These are phyloP conservation scores for Luscinia megarhynchos DNA, from an alignment of 2,797 vertebrate species.

Conservation along the genomic window DNA sequence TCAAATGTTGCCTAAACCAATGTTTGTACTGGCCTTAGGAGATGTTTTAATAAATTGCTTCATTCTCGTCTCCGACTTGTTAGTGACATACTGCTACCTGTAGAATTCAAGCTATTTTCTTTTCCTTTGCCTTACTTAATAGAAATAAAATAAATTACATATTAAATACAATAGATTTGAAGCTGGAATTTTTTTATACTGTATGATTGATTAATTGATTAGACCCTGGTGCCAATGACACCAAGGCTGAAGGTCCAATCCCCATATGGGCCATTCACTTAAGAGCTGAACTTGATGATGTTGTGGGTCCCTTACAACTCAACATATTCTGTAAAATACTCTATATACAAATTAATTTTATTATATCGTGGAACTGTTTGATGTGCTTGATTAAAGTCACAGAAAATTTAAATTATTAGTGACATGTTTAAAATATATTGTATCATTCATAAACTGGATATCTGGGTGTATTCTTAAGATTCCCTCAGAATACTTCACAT, in stretches of 20 bases:
- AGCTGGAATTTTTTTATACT: neutral
- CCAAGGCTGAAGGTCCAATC: neutral
- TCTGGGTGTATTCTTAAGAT: neutral
- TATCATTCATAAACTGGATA: fast-evolving
- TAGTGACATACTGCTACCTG: too few relatives aligned
- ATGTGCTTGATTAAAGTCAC: neutral
- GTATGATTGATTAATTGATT: neutral
- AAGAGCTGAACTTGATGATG: neutral
- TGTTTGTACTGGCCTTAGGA: neutral
- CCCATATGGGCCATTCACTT: neutral
- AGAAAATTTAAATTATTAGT: neutral
- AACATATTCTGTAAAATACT: neutral
- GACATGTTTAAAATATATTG: neutral
- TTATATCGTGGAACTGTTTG: neutral
- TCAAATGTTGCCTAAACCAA: neutral
- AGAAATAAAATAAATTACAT: too few relatives aligned
- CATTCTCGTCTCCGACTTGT: neutral
- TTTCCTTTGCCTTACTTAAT: neutral
- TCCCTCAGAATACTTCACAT: neutral
- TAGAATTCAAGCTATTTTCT: neutral
- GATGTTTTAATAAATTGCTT: neutral
- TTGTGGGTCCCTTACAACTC: neutral
- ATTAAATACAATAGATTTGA: neutral
- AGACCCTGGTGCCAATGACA: neutral
- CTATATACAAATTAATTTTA: neutral